A percentile compares a stretch with the other conserved stretches of the same genome.
These are phyloP conservation scores for Hemicrepidius hirtus DNA, from an alignment of 2,888 invertebrate genomes.

Conservation along the genomic window DNA sequence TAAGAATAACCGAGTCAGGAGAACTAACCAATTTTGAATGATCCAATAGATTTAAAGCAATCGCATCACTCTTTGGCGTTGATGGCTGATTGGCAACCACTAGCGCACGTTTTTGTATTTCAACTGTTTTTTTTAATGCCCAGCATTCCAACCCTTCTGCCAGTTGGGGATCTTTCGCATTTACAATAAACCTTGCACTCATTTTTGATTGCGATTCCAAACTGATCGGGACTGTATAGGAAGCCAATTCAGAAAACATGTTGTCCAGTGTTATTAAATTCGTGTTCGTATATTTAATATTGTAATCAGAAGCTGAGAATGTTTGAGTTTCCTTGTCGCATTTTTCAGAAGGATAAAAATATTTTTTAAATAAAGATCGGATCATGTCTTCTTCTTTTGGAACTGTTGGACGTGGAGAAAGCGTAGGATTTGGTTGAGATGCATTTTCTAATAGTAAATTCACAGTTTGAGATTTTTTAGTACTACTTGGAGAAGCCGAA, in stretches of 20 bases:
- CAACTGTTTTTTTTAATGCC: not conserved
- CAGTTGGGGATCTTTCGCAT: not conserved
- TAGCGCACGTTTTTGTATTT: not conserved
- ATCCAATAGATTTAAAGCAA: no score
- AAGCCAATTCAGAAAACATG: not conserved
- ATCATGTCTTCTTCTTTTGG: constrained; percentile 10
- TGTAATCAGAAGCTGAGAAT: no score
- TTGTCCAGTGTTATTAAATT: not conserved
- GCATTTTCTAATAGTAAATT: not conserved
- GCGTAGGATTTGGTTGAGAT: no score
- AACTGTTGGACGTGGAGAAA: not conserved
- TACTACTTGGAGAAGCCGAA: no score
- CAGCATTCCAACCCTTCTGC: not conserved
- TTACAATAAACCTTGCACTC: not conserved
- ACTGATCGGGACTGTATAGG: constrained; percentile 1
- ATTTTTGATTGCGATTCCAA: not conserved
- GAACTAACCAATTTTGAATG: no score
- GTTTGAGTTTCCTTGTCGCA: not conserved
- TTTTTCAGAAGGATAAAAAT: not conserved
- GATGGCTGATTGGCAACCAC: no score
- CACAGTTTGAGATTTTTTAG: no score
- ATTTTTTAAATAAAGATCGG: constrained; percentile 5
- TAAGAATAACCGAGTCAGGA: no score
- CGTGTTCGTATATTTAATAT: not conserved
- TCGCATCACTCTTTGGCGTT: no score